These are phyloP conservation scores for Ceramica pisi DNA, from an alignment of 2,888 invertebrate genomes.

Conservation along the genomic window DNA sequence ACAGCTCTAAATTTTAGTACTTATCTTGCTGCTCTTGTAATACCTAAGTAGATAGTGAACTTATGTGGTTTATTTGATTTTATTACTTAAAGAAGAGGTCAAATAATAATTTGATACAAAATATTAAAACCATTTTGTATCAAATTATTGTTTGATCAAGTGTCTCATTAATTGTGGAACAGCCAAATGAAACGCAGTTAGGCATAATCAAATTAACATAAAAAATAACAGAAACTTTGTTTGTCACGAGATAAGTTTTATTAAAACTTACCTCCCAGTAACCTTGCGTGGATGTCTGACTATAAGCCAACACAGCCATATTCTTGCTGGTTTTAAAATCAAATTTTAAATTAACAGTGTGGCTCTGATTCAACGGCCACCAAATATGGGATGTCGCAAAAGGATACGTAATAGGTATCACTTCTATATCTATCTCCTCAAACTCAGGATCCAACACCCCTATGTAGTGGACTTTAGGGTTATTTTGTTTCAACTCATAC, in stretches of 20 bases:
- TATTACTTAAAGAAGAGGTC: neutral
- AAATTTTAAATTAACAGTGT: constrained; percentile 94
- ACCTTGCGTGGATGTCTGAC: constrained; percentile 94
- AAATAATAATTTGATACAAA: too few relatives aligned
- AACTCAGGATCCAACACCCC: constrained; percentile 95
- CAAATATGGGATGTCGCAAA: constrained; percentile 97
- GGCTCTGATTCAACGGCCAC: constrained; percentile 95
- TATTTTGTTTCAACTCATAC: constrained; percentile 95
- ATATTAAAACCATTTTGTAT: constrained; percentile 10
- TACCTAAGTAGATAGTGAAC: neutral
- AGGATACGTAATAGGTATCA: constrained; percentile 97
- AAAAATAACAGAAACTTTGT: constrained; percentile 44
- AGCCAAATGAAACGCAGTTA: constrained; percentile 20
- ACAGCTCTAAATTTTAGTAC: constrained; percentile 6
- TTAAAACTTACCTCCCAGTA: constrained; percentile 95
- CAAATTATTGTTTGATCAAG: constrained; percentile 35
- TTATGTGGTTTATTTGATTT: constrained; percentile 1
- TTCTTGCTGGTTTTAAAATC: constrained; percentile 96
- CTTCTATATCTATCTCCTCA: constrained; percentile 95
- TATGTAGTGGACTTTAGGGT: constrained; percentile 96
- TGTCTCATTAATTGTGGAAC: constrained; percentile 7
- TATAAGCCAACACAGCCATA: constrained; percentile 96
- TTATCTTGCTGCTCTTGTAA: constrained; percentile 15
- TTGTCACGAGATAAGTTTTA: constrained; percentile 25
- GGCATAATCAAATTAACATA: constrained; percentile 36